Percentiles rank a stretch among this genome's conserved stretches.
Evolutionary conservation across 2,797 vertebrate species (phyloP).

Genomic region (Sparus aurata): DNA sequence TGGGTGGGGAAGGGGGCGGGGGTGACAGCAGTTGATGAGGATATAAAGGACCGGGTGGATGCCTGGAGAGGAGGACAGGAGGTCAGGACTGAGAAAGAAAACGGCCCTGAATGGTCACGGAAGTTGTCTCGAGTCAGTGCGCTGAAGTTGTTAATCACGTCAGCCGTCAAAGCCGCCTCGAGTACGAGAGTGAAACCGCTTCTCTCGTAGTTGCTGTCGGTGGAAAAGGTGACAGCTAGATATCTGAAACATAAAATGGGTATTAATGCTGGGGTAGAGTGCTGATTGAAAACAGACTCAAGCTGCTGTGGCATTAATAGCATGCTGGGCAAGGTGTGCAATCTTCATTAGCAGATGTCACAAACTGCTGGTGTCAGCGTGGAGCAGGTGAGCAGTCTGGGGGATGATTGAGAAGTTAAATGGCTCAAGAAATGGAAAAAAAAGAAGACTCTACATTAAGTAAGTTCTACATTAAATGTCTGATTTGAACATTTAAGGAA

Average conservation of each 20-base stretch:
- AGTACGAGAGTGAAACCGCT: slow-evolving; percentile 7
- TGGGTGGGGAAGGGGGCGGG: not conserved
- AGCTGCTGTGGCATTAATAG: slow-evolving; percentile 23
- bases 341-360: slow-evolving; percentile 41
- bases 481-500: not conserved
- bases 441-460: not conserved
- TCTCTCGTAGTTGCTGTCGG: slow-evolving; percentile 5
- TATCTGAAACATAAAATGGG: slow-evolving; percentile 7
- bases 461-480: not conserved
- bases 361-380: slow-evolving; percentile 6
- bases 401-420: not conserved
- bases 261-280: not conserved
- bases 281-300: slow-evolving; percentile 15
- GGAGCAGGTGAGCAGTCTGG: slow-evolving; percentile 5
- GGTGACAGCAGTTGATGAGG: slow-evolving; percentile 13
- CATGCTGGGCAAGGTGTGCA: slow-evolving; percentile 21
- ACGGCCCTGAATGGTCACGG: not conserved
- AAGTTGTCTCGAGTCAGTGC: not conserved
- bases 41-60: not conserved
- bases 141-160: slow-evolving; percentile 11
- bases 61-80: not conserved
- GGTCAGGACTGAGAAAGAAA: not conserved
- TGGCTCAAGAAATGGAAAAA: not conserved
- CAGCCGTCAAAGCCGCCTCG: slow-evolving; percentile 16
- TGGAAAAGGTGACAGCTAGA: slow-evolving; percentile 16